Percentiles rank a stretch among this genome's conserved stretches.
Evolutionary conservation across 1,140 invertebrate genomes (phyloP).

Genomic region (Brachystomella parvula): DNA sequence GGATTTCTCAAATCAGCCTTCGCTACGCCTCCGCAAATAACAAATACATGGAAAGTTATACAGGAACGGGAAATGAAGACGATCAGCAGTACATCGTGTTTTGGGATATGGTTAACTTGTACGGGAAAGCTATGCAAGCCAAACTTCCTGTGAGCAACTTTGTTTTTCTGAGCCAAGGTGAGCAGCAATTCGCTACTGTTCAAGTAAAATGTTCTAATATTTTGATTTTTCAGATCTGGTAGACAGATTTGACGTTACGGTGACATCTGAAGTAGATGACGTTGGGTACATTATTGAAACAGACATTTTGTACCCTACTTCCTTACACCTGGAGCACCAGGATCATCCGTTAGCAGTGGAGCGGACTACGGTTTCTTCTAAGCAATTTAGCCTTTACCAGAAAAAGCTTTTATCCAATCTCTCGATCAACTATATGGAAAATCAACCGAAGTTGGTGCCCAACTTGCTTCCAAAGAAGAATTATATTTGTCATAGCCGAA

Average conservation of each 20-base stretch:
- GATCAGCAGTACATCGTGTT: slow-evolving; percentile 11
- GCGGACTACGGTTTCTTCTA: background rate
- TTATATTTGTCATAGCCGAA: slow-evolving; percentile 48
- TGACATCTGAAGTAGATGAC: slow-evolving; percentile 23
- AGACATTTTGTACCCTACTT: slow-evolving; percentile 37
- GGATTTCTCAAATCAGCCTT: slow-evolving; percentile 32
- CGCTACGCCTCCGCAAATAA: slow-evolving; percentile 27
- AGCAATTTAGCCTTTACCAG: slow-evolving; percentile 12
- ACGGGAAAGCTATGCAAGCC: slow-evolving; percentile 36
- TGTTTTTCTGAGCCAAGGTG: slow-evolving; percentile 25
- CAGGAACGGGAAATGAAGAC: slow-evolving; percentile 4
- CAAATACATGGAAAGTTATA: slow-evolving; percentile 31
- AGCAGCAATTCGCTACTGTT: background rate
- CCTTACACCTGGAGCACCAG: slow-evolving; percentile 35
- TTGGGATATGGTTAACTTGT: slow-evolving; percentile 39
- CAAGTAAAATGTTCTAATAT: background rate
- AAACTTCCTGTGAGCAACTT: slow-evolving; percentile 32
- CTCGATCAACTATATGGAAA: slow-evolving; percentile 2
- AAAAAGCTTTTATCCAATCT: background rate
- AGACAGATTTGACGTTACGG: slow-evolving; percentile 18
- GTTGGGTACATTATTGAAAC: slow-evolving; percentile 39
- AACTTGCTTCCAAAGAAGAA: slow-evolving; percentile 40
- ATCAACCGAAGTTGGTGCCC: slow-evolving; percentile 33
- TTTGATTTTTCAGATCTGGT: background rate
- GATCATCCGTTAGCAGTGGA: slow-evolving; percentile 37